phyloP scores from a whole-genome alignment of 2,113 vertebrate species.

The Embiotoca jacksoni region DNA sequence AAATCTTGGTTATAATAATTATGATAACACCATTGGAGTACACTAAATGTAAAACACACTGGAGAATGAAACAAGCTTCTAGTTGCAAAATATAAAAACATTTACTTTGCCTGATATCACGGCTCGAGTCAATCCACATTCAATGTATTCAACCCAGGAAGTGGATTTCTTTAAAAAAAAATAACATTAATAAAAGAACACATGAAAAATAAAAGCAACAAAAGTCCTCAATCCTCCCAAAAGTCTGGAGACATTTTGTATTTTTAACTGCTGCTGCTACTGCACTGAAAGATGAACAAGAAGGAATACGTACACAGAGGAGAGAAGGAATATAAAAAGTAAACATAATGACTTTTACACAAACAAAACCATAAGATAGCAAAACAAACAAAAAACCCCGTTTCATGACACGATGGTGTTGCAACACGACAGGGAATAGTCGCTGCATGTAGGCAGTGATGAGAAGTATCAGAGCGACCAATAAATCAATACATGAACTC shows the following conservation, averaged over 20 bases:
- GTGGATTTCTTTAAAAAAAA: constrained; percentile 51
- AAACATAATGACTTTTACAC: constrained; percentile 88
- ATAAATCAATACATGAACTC: neutral
- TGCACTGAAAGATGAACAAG: constrained; percentile 49
- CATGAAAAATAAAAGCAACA: constrained; percentile 45
- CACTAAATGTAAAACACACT: constrained; percentile 48
- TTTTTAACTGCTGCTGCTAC: constrained; percentile 25
- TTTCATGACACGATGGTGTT: constrained; percentile 81
- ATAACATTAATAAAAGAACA: constrained; percentile 59
- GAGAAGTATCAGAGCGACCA: constrained; percentile 44
- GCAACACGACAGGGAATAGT: constrained; percentile 77
- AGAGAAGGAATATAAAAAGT: constrained; percentile 82
- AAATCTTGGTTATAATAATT: constrained; percentile 48
- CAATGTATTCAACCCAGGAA: constrained; percentile 44
- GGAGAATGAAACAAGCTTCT: constrained; percentile 53
- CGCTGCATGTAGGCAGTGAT: constrained; percentile 28
- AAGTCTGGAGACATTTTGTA: constrained; percentile 42
- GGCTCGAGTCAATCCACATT: constrained; percentile 57
- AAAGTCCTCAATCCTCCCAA: constrained; percentile 55
- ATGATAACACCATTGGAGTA: constrained; percentile 63
- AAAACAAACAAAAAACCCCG: constrained; percentile 81
- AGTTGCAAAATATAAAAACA: constrained; percentile 60
- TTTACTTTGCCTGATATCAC: constrained; percentile 35
- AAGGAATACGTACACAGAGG: constrained; percentile 78
- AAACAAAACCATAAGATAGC: constrained; percentile 75